Evolutionary conservation across 2,888 invertebrate genomes (phyloP).

Genomic region (Pimpla rufipes): DNA sequence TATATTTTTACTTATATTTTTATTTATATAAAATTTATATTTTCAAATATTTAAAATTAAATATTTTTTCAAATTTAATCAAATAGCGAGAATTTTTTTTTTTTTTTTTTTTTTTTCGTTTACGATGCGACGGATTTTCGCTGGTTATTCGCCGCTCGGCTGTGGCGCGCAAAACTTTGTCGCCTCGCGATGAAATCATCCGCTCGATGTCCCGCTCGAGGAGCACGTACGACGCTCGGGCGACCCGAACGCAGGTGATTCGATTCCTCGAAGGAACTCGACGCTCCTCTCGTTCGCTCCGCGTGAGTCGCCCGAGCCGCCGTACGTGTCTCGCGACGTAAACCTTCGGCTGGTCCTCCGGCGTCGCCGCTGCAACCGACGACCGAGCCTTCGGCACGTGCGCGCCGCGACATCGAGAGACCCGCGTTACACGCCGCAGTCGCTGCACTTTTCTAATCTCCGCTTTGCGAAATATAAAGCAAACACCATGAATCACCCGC

Average conservation of each 20-base stretch:
- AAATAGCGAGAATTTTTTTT: too few species aligned
- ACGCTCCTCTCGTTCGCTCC: conserved; percentile 5
- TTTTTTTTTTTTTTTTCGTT: too few species aligned
- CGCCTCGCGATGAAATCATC: conserved; percentile 63
- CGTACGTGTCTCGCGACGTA: conserved; percentile 67
- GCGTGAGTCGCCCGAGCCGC: conserved; percentile 7
- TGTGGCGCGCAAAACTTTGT: conserved; percentile 45
- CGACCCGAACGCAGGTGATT: conserved; percentile 60
- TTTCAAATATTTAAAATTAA: too few species aligned
- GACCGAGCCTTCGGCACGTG: conserved; percentile 60
- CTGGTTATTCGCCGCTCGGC: too few species aligned
- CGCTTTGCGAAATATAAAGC: conserved; percentile 31
- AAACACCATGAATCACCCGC: conserved; percentile 26
- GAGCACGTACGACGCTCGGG: conserved; percentile 59
- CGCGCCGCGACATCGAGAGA: conserved; percentile 1
- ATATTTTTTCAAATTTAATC: too few species aligned
- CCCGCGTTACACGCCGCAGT: not conserved
- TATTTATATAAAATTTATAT: too few species aligned
- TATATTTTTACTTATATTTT: too few species aligned
- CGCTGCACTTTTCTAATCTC: conserved; percentile 60
- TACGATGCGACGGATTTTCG: too few species aligned
- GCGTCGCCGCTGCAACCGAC: conserved; percentile 27
- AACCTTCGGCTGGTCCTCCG: conserved; percentile 50
- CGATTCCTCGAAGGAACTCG: conserved; percentile 58
- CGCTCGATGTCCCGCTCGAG: too few species aligned